Percentiles rank a stretch among this genome's conserved stretches.
These are phyloP conservation scores for Euzetes globulus DNA, from an alignment of 2,888 invertebrate species.

Conservation along the genomic window DNA sequence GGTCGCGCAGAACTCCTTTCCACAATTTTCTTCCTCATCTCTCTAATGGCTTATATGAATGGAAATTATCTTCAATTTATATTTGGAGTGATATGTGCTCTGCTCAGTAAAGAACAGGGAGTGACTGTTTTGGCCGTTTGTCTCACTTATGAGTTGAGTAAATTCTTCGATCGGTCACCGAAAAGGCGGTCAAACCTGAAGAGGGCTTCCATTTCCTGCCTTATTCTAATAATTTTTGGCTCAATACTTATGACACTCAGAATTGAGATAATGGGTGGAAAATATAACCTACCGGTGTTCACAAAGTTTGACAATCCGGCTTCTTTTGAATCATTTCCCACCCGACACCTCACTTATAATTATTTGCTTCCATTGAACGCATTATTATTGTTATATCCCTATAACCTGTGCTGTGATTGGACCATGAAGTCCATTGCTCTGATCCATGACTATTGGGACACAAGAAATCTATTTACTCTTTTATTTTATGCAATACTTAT, in stretches of 20 bases:
- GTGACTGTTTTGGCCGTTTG: conserved; percentile 90
- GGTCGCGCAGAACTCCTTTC: conserved; percentile 90
- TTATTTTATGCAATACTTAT: conserved; percentile 45
- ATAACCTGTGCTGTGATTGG: conserved; percentile 92
- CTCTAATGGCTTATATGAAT: conserved; percentile 74
- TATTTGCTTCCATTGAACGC: conserved; percentile 88
- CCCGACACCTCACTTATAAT: conserved; percentile 78
- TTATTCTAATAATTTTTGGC: conserved; percentile 46
- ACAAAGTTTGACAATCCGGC: conserved; percentile 93
- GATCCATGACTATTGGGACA: conserved; percentile 67
- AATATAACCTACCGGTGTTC: conserved; percentile 62
- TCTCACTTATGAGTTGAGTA: conserved; percentile 49
- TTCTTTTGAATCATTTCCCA: conserved; percentile 69
- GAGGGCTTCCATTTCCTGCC: too few relatives aligned
- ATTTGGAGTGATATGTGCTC: conserved; percentile 71
- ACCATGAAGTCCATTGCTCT: conserved; percentile 93
- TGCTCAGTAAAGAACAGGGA: conserved; percentile 95
- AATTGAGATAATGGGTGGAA: conserved; percentile 61
- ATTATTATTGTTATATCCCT: conserved; percentile 74
- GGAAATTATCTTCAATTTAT: conserved; percentile 54
- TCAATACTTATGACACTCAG: conserved; percentile 65
- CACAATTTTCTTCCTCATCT: conserved; percentile 80
- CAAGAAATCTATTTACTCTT: conserved; percentile 66
- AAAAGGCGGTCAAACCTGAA: neutral
- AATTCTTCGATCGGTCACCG: neutral